Conservation (phyloP, 1,140 invertebrate genomes). For the Campoletis sonorensis region DNA sequence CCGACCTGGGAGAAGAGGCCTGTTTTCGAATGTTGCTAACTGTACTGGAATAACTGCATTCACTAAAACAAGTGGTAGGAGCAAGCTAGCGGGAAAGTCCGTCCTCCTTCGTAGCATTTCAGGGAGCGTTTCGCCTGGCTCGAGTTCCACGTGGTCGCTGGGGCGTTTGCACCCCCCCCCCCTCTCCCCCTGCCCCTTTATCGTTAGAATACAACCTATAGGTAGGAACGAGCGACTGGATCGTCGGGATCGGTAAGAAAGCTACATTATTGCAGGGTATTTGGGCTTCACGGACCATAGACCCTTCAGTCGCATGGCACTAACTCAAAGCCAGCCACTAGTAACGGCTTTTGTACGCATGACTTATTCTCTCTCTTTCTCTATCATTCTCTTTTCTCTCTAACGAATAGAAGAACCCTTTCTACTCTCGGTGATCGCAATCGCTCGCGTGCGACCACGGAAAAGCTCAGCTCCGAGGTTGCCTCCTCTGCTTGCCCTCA, state of each 20-base stretch:
- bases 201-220: neutral
- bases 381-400: slow-evolving; percentile 15
- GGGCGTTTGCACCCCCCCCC: neutral
- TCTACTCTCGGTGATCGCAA: slow-evolving; percentile 18
- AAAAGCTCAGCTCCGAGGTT: slow-evolving; percentile 13
- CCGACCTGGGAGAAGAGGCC: neutral
- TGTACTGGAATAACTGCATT: neutral
- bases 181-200: too few relatives aligned
- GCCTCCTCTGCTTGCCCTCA: slow-evolving; percentile 4
- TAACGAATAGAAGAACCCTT: slow-evolving; percentile 37
- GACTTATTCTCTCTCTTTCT: neutral
- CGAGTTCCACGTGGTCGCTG: slow-evolving; percentile 56
- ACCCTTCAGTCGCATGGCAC: slow-evolving; percentile 57
- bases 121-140: slow-evolving; percentile 36
- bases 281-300: slow-evolving; percentile 66
- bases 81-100: neutral
- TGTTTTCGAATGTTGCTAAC: neutral
- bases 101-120: slow-evolving; percentile 21
- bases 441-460: slow-evolving; percentile 5
- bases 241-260: slow-evolving; percentile 62
- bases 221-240: slow-evolving; percentile 3
- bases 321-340: slow-evolving; percentile 60
- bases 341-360: slow-evolving; percentile 42
- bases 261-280: slow-evolving; percentile 66
- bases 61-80: slow-evolving; percentile 2